Percentiles rank a stretch among this genome's conserved stretches.
Evolutionary conservation across 1,140 invertebrate genomes (phyloP).

Genomic region (Dryas iulia): DNA sequence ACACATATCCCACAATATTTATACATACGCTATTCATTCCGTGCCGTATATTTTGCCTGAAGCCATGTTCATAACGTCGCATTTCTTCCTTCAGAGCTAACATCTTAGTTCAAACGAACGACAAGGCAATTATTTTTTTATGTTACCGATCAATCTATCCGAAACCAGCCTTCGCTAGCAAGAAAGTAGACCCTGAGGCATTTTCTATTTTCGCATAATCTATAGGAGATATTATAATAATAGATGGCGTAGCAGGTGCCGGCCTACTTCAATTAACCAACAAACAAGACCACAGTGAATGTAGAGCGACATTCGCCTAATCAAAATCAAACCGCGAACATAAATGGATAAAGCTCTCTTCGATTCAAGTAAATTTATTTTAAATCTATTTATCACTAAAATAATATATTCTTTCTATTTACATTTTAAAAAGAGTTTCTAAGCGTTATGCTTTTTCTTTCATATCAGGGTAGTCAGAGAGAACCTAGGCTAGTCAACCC

Average conservation of each 20-base stretch:
- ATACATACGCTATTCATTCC: neutral
- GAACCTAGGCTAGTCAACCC: too few relatives aligned
- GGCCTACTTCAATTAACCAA: constrained; percentile 52
- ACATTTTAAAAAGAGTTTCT: too few relatives aligned
- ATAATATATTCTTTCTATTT: too few relatives aligned
- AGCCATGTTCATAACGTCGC: neutral
- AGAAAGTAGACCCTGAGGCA: constrained; percentile 63
- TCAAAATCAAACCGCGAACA: constrained; percentile 33
- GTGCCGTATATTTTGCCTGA: neutral
- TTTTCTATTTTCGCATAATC: constrained; percentile 72
- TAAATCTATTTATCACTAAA: too few relatives aligned
- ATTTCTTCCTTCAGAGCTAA: neutral
- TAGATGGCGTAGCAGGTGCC: constrained; percentile 43
- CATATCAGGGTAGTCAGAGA: too few relatives aligned
- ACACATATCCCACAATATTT: too few relatives aligned
- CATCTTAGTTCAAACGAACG: neutral
- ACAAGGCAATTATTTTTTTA: constrained; percentile 39
- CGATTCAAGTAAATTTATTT: neutral
- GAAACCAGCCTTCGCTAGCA: constrained; percentile 49
- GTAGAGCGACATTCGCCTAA: constrained; percentile 38
- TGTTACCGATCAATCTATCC: constrained; percentile 41
- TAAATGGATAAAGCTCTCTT: constrained; percentile 27
- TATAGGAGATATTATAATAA: constrained; percentile 63
- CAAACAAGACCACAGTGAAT: constrained; percentile 39
- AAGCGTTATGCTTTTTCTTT: too few relatives aligned